These are phyloP conservation scores for Petrocephalus microphthalmus DNA, from an alignment of 2,113 vertebrate genomes.

Conservation along the genomic window DNA sequence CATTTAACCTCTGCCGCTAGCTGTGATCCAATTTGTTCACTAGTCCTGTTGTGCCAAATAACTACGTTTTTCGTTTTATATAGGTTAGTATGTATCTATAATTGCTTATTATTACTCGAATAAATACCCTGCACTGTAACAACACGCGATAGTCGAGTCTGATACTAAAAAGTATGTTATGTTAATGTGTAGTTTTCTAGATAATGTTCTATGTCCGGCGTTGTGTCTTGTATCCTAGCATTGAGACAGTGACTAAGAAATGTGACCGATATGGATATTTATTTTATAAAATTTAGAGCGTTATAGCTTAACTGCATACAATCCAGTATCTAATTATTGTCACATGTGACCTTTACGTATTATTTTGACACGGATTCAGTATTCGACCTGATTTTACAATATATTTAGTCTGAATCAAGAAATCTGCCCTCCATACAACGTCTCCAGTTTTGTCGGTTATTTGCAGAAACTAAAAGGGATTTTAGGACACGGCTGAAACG, in stretches of 20 bases:
- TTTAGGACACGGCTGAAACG: constrained; percentile 56
- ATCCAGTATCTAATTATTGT: not conserved
- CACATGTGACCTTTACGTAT: not conserved
- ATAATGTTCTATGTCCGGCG: not conserved
- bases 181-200: not conserved
- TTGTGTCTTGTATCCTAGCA: not conserved
- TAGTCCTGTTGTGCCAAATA: not conserved
- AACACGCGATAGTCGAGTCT: not conserved
- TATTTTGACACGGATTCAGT: not conserved
- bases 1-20: constrained; percentile 5
- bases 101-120: not conserved
- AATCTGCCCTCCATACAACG: not conserved
- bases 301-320: not conserved
- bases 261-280: not conserved
- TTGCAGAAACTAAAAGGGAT: constrained; percentile 56
- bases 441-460: constrained; percentile 47
- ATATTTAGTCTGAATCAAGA: not conserved
- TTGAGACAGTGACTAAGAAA: not conserved
- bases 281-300: not conserved
- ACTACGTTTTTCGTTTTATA: not conserved
- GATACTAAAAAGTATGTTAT: not conserved
- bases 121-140: not conserved
- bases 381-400: not conserved
- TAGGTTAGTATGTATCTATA: not conserved
- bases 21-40: no score